Evolutionary conservation across 2,888 invertebrate species (phyloP).

Genomic region (Therioaphis trifolii): DNA sequence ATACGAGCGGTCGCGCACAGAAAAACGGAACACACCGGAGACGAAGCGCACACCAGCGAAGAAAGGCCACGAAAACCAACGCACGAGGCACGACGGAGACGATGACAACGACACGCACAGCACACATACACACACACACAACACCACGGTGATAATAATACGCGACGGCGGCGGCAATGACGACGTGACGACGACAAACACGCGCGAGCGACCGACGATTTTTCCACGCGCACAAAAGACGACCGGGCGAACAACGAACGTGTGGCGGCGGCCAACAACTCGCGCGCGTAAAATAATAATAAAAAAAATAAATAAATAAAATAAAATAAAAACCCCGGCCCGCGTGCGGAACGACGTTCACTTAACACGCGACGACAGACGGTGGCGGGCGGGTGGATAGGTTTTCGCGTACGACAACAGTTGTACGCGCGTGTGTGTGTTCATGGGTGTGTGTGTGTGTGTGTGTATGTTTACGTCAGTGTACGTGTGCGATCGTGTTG

Average conservation of each 20-base stretch:
- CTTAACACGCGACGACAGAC: neutral
- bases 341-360: neutral
- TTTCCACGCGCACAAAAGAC: neutral
- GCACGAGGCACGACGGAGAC: too few relatives aligned
- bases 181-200: neutral
- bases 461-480: neutral
- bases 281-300: neutral
- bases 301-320: neutral
- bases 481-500: neutral
- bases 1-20: too few relatives aligned
- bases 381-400: neutral
- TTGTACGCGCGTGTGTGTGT: neutral
- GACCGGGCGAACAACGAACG: neutral
- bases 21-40: too few relatives aligned
- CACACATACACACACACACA: neutral
- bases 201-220: neutral
- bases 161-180: neutral
- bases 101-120: neutral
- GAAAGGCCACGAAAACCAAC: too few relatives aligned
- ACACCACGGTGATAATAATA: neutral
- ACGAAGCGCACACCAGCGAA: too few relatives aligned
- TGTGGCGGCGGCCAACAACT: neutral
- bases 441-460: neutral
- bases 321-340: neutral
- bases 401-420: conserved; percentile 19